Evolutionary conservation across 1,140 invertebrate genomes (phyloP).

Genomic region (Calephelis virginiensis): DNA sequence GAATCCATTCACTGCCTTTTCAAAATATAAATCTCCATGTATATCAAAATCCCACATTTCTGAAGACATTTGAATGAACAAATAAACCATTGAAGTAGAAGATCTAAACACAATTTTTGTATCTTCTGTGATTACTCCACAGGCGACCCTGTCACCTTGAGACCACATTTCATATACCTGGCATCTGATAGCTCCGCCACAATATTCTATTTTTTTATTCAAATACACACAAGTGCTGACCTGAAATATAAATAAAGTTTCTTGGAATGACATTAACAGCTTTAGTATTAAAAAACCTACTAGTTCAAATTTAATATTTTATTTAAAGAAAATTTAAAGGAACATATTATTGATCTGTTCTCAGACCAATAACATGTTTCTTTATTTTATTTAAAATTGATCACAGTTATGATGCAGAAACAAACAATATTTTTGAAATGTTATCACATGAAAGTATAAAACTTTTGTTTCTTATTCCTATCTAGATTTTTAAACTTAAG

Average conservation of each 20-base stretch:
- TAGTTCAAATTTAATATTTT: too few species aligned
- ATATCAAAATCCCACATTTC: constrained; percentile 99
- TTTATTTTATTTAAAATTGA: too few species aligned
- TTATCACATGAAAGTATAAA: too few species aligned
- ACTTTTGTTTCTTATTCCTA: too few species aligned
- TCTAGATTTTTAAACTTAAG: too few species aligned
- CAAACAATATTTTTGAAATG: too few species aligned
- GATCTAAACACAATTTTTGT: constrained; percentile 99
- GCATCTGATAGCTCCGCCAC: constrained; percentile 88
- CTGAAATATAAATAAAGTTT: constrained; percentile 75
- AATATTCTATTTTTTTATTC: constrained; percentile 97
- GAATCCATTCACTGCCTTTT: constrained; percentile 97
- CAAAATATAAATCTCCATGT: constrained; percentile 98
- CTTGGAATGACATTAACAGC: background rate
- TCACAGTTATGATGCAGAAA: too few species aligned
- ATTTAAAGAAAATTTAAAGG: too few species aligned
- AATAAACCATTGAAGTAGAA: constrained; percentile 96
- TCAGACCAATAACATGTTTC: too few species aligned
- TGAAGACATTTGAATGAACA: constrained; percentile 99
- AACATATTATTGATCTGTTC: too few species aligned
- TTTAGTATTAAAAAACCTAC: too few species aligned
- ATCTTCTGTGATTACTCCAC: constrained; percentile 96
- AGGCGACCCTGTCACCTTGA: constrained; percentile 95
- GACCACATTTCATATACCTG: constrained; percentile 95
- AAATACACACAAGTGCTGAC: constrained; percentile 95